These are phyloP conservation scores for Acronicta alni DNA, from an alignment of 2,888 invertebrate species.

Conservation along the genomic window DNA sequence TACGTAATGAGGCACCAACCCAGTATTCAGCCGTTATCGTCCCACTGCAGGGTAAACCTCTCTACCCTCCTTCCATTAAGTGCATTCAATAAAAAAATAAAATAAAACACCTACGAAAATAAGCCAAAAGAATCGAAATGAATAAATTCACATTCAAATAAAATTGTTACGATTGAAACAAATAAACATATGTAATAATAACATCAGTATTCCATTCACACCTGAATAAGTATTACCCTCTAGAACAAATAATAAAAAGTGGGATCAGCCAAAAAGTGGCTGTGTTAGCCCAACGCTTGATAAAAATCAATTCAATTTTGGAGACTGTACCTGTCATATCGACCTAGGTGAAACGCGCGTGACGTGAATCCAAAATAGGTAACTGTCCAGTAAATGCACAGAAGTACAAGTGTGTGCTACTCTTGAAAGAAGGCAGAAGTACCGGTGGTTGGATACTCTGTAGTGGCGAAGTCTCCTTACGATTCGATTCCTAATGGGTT, in stretches of 20 bases:
- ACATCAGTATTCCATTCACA: constrained; percentile 58
- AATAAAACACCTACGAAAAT: background rate
- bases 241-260: constrained; percentile 66
- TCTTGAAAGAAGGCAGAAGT: background rate
- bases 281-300: constrained; percentile 66
- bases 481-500: too few species aligned
- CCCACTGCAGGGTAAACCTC: too few species aligned
- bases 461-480: too few species aligned
- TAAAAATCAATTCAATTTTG: constrained; percentile 77
- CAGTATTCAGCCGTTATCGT: too few species aligned
- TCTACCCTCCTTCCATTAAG: too few species aligned
- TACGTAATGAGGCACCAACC: too few species aligned
- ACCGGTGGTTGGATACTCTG: too few species aligned
- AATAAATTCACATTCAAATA: constrained; percentile 31
- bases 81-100: background rate
- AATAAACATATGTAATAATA: constrained; percentile 46
- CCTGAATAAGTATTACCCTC: constrained; percentile 63
- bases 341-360: constrained; percentile 67
- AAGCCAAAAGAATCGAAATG: background rate
- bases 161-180: constrained; percentile 32
- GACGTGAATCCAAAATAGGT: constrained; percentile 60
- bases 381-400: constrained; percentile 5
- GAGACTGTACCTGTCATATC: constrained; percentile 69
- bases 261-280: constrained; percentile 69
- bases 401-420: constrained; percentile 30